These are phyloP conservation scores for Eurystomus glaucurus DNA, from an alignment of 2,797 vertebrate species.

Conservation along the genomic window DNA sequence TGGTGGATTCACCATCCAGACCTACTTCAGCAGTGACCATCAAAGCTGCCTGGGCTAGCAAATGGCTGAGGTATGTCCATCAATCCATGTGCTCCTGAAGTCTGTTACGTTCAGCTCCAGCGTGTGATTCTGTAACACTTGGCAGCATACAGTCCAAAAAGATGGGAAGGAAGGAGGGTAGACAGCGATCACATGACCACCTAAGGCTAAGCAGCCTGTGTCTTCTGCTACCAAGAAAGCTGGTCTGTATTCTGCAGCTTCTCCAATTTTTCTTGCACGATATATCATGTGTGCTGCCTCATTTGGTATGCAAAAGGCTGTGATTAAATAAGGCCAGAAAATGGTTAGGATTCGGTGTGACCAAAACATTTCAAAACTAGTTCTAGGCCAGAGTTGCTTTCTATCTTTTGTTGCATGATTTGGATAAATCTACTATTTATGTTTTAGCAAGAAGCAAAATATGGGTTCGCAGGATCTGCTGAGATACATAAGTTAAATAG, in stretches of 20 bases:
- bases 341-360: background rate
- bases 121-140: background rate
- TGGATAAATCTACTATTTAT: background rate
- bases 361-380: background rate
- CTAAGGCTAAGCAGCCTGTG: background rate
- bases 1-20: background rate
- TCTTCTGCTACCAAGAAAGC: background rate
- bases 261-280: background rate
- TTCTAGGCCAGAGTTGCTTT: background rate
- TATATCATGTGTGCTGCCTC: background rate
- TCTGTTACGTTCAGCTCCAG: background rate
- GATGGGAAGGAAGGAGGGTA: rapidly evolving
- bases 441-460: background rate
- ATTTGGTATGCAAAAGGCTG: background rate
- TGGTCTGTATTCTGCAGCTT: background rate
- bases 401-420: background rate
- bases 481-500: background rate
- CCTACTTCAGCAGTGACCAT: background rate
- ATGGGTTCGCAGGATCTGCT: background rate
- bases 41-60: background rate
- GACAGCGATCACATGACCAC: rapidly evolving
- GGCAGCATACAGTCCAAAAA: rapidly evolving
- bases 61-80: background rate
- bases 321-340: constrained; percentile 7
- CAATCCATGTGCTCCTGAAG: background rate